A percentile compares a stretch with the other conserved stretches of the same genome.
phyloP scores from a whole-genome alignment of 2,888 invertebrate species.

The Linyphia triangularis region DNA sequence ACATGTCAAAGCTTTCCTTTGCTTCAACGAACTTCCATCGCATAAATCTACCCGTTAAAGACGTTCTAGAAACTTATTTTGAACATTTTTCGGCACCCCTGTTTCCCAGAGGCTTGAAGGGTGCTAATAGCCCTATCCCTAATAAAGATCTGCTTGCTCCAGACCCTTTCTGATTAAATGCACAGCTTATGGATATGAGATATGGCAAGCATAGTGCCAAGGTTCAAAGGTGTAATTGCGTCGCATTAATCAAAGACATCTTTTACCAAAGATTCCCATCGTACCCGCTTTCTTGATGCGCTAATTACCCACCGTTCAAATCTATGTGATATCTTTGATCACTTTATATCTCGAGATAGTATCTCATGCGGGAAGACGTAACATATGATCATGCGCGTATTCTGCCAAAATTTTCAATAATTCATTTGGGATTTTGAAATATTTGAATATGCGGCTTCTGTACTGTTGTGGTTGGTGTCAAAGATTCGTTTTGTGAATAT shows the following conservation, averaged over 20 bases:
- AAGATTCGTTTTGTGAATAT: too few species aligned
- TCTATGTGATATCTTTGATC: constrained; percentile 47
- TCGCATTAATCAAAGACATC: constrained; percentile 61
- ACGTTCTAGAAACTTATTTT: constrained; percentile 2
- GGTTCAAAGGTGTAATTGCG: constrained; percentile 67
- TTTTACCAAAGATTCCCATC: constrained; percentile 22
- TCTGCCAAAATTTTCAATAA: constrained; percentile 20
- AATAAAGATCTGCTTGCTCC: constrained; percentile 30
- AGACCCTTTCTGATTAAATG: constrained; percentile 52
- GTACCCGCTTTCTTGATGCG: constrained; percentile 53
- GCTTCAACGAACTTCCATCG: constrained; percentile 3
- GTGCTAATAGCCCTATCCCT: constrained; percentile 52
- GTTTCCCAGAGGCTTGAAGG: constrained; percentile 16
- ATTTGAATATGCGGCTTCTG: too few species aligned
- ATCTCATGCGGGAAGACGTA: neutral
- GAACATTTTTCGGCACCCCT: constrained; percentile 17
- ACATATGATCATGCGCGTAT: constrained; percentile 16
- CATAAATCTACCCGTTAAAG: constrained; percentile 30
- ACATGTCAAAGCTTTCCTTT: neutral
- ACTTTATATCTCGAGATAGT: neutral
- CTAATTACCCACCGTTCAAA: constrained; percentile 51
- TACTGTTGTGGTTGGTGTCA: too few species aligned
- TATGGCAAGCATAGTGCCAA: constrained; percentile 24
- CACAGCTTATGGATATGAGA: constrained; percentile 54
- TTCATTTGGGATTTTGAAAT: neutral